These are phyloP conservation scores for Leptobrachium leishanense DNA, from an alignment of 2,113 vertebrate genomes.

Conservation along the genomic window DNA sequence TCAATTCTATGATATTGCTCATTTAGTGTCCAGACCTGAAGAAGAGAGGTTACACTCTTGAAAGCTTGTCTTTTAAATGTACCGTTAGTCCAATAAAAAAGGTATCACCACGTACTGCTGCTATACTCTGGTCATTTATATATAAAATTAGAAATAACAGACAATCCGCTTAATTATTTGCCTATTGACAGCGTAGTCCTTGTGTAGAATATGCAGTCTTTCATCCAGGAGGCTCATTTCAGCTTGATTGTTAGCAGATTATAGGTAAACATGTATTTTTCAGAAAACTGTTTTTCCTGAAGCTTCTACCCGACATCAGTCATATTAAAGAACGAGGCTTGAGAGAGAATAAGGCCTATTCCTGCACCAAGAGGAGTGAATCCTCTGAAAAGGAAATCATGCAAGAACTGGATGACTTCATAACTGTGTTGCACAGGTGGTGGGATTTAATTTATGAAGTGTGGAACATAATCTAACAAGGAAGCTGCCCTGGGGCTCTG, in stretches of 20 bases:
- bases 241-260: neutral
- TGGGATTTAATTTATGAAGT: slow-evolving; percentile 18
- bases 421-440: slow-evolving; percentile 25
- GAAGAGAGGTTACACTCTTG: too few relatives aligned
- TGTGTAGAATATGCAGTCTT: too few relatives aligned
- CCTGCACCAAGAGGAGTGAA: neutral
- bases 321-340: neutral
- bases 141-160: too few relatives aligned
- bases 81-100: too few relatives aligned
- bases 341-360: neutral
- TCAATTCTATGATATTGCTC: too few relatives aligned
- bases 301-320: neutral
- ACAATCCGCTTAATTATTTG: too few relatives aligned
- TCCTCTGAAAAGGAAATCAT: neutral
- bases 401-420: neutral
- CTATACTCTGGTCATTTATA: too few relatives aligned
- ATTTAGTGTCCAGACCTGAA: too few relatives aligned
- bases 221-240: neutral
- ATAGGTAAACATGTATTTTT: neutral
- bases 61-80: too few relatives aligned
- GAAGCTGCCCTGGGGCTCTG: slow-evolving; percentile 23
- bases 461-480: slow-evolving; percentile 14
- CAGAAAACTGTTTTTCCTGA: neutral
- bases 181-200: too few relatives aligned
- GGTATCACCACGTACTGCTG: too few relatives aligned